Base-by-base conservation (phyloP, 2,888 invertebrate species). In the Bugula neritina region DNA sequence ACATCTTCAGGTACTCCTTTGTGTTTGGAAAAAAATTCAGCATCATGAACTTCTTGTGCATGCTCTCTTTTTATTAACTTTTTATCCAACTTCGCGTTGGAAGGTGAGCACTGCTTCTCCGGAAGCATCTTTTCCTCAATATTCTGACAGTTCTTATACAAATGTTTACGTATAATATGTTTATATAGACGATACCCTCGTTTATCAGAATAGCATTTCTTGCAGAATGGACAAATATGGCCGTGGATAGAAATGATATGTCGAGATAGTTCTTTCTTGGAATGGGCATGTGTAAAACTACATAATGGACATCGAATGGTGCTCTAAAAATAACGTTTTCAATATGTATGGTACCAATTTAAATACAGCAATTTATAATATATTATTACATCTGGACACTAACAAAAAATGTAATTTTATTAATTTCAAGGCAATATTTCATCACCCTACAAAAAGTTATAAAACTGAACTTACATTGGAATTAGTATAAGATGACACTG, bases 281-380 rank as follows among this genome's bases (percentile, higher is more conserved):
- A 34, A 25, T 34, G 25, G 10, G 5, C 63, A 10, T 29, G 10
- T 13, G 63, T n/a, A 13, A 13, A 31, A 10, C 31, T 63, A 31
- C 63, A 63, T 31, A 63, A 63, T 27, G 29, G 34, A 27, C 63
- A 63, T n/a, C n/a, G n/a, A n/a, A n/a, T n/a, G n/a, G n/a, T n/a
- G n/a, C n/a, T n/a, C n/a, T n/a, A n/a, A n/a, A n/a, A n/a, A n/a
- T n/a, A n/a, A n/a, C n/a, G n/a, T n/a, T n/a, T n/a, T n/a, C n/a
- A n/a, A n/a, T n/a, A n/a, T n/a, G n/a, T n/a, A n/a, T n/a, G n/a
- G n/a, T n/a, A n/a, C n/a, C n/a, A n/a, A n/a, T n/a, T n/a, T n/a
- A n/a, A n/a, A n/a, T n/a, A n/a, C n/a, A n/a, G n/a, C n/a, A n/a
- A n/a, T n/a, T n/a, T n/a, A n/a, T n/a, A n/a, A n/a, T n/a, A n/a